phyloP scores from a whole-genome alignment of 2,113 vertebrate species.

The Panthera uncia region DNA sequence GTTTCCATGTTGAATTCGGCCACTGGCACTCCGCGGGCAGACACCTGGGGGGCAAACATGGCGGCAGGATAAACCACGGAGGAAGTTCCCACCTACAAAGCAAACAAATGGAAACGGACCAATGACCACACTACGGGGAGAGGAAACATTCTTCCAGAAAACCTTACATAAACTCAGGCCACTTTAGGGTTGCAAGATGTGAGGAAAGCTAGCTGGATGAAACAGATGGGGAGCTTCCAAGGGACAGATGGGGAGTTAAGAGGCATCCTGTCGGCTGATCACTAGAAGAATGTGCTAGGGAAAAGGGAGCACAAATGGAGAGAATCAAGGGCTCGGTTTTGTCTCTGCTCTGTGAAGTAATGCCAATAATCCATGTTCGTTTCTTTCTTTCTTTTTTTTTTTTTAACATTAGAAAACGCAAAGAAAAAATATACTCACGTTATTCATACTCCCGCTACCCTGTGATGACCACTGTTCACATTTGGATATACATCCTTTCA shows the following conservation, averaged over 20 bases:
- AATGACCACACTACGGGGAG: not conserved
- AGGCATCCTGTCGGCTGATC: not conserved
- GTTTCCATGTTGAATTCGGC: constrained; percentile 93
- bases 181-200: not conserved
- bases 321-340: not conserved
- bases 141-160: not conserved
- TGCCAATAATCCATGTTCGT: not conserved
- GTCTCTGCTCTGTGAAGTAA: not conserved
- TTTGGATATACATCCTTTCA: not conserved
- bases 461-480: not conserved
- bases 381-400: not conserved
- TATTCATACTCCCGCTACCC: not conserved
- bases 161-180: not conserved
- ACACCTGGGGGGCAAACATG: constrained; percentile 96
- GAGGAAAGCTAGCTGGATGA: not conserved
- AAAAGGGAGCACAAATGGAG: not conserved
- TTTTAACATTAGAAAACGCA: not conserved
- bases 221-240: not conserved
- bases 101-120: fast-evolving
- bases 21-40: constrained; percentile 93
- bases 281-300: not conserved
- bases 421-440: not conserved
- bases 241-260: not conserved
- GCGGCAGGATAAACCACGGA: constrained; percentile 97
- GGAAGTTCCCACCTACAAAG: constrained; percentile 93